Evolutionary conservation across 2,888 invertebrate genomes (phyloP).

Genomic region (Argyresthia albistria): DNA sequence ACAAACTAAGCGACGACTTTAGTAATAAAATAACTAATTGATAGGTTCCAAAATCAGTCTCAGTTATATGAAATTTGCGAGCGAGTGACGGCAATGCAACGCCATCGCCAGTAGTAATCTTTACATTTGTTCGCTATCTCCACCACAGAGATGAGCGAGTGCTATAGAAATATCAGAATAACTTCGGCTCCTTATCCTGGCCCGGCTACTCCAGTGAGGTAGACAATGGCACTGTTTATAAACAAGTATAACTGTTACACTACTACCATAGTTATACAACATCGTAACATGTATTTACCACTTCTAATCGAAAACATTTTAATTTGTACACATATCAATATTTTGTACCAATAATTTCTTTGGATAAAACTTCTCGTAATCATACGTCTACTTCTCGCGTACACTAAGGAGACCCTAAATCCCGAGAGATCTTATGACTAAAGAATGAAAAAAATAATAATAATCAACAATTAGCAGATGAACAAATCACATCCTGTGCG

Average conservation of each 20-base stretch:
- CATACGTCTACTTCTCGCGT: neutral
- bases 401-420: constrained; percentile 26
- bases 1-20: too few species aligned
- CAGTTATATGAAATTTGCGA: constrained; percentile 19
- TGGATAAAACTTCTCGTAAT: constrained; percentile 46
- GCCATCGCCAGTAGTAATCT: constrained; percentile 22
- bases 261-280: constrained; percentile 57
- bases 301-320: constrained; percentile 46
- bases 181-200: constrained; percentile 65
- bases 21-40: too few species aligned
- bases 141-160: constrained; percentile 26
- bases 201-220: constrained; percentile 51
- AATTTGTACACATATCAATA: constrained; percentile 61
- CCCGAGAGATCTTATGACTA: constrained; percentile 41
- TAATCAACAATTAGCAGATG: constrained; percentile 64
- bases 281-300: constrained; percentile 62
- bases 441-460: constrained; percentile 62
- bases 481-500: constrained; percentile 44
- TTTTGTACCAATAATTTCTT: constrained; percentile 72
- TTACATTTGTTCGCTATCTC: constrained; percentile 31
- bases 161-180: constrained; percentile 40
- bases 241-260: constrained; percentile 34
- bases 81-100: constrained; percentile 4
- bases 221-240: constrained; percentile 50
- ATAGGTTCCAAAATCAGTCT: constrained; percentile 41